phyloP scores from a whole-genome alignment of 1,140 invertebrate species.

The Eriocheir sinensis region DNA sequence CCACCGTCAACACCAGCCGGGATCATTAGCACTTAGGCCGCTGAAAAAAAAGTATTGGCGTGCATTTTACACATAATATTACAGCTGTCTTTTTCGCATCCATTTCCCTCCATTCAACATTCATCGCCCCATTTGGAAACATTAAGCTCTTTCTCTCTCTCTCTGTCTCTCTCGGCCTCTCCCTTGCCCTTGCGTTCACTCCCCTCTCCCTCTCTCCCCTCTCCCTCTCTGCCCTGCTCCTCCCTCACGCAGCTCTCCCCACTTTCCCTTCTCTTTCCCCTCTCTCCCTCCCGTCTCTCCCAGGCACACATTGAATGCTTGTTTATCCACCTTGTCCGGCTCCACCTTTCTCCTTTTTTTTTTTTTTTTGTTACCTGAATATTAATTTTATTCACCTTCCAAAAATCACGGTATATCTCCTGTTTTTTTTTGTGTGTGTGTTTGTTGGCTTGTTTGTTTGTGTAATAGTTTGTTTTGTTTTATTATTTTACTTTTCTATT shows the following conservation, averaged over 20 bases:
- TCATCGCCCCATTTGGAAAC: conserved; percentile 23
- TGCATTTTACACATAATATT: conserved; percentile 26
- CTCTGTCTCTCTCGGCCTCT: not conserved
- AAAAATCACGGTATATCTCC: too few species aligned
- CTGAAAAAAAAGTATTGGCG: conserved; percentile 13
- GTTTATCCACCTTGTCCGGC: too few species aligned
- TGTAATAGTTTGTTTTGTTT: too few species aligned
- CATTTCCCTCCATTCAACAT: conserved; percentile 16
- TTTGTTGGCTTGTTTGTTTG: too few species aligned
- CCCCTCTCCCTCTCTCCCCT: not conserved
- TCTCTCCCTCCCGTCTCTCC: not conserved
- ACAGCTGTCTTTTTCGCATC: conserved; percentile 15
- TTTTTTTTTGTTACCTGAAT: too few species aligned
- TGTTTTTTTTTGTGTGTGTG: too few species aligned
- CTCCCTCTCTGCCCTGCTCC: not conserved
- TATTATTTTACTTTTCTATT: too few species aligned
- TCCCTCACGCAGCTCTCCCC: not conserved
- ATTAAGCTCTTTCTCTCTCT: conserved; percentile 13
- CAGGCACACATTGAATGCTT: too few species aligned
- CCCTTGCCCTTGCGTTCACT: not conserved
- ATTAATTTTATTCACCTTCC: too few species aligned
- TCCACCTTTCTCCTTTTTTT: too few species aligned
- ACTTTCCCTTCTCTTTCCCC: not conserved
- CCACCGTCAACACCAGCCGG: not conserved
- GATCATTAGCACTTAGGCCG: conserved; percentile 10